These are phyloP conservation scores for Nannobrachium achirus DNA, from an alignment of 2,113 vertebrate species.

Conservation along the genomic window DNA sequence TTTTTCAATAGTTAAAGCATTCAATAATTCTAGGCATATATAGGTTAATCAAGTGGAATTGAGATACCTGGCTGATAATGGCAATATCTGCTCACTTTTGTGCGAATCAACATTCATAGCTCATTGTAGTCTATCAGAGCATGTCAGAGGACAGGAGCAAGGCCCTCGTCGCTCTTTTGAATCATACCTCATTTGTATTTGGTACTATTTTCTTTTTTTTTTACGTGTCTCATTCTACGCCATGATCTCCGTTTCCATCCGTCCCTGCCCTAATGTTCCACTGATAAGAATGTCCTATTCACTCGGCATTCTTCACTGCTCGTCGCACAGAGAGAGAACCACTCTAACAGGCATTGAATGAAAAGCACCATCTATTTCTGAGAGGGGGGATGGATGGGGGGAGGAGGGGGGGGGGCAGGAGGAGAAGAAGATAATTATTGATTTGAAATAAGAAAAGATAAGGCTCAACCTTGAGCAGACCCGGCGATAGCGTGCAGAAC, in stretches of 20 bases:
- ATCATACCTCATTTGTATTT: constrained; percentile 71
- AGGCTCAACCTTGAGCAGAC: constrained; percentile 79
- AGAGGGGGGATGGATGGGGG: constrained; percentile 44
- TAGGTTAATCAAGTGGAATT: constrained; percentile 40
- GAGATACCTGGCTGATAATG: constrained; percentile 43
- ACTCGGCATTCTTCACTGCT: constrained; percentile 54
- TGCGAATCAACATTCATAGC: constrained; percentile 55
- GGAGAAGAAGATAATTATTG: constrained; percentile 79
- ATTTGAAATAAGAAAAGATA: constrained; percentile 82
- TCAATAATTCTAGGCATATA: too few species aligned
- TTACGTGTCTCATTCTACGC: constrained; percentile 54
- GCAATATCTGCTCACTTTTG: constrained; percentile 49
- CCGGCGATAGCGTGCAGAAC: constrained; percentile 57
- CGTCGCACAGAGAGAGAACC: constrained; percentile 32
- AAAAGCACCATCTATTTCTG: constrained; percentile 71
- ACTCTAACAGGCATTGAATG: constrained; percentile 62
- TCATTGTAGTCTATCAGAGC: constrained; percentile 44
- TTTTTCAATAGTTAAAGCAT: too few species aligned
- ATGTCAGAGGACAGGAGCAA: constrained; percentile 61
- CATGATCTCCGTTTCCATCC: constrained; percentile 63
- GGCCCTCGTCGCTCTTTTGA: constrained; percentile 56
- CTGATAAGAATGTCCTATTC: constrained; percentile 69
- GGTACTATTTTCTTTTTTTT: constrained; percentile 45
- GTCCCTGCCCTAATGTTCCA: constrained; percentile 68
- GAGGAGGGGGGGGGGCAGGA: not conserved